These are phyloP conservation scores for Cheirogaleus medius DNA, from an alignment of 2,113 vertebrate genomes.

Conservation along the genomic window DNA sequence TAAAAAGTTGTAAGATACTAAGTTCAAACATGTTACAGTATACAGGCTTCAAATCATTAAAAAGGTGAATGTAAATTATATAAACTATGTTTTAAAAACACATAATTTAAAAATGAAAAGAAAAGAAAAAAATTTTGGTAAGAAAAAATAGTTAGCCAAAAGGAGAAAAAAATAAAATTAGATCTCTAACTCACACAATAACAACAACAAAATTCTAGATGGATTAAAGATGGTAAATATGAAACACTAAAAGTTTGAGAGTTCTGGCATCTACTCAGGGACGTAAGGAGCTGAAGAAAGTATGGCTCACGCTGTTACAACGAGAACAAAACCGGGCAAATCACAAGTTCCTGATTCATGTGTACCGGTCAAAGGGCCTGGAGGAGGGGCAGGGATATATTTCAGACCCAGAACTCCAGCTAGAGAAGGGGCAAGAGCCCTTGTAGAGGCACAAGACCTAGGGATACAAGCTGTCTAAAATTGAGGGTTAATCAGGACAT, in stretches of 20 bases:
- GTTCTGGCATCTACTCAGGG: neutral
- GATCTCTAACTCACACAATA: neutral
- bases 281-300: neutral
- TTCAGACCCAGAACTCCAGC: neutral
- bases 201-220: neutral
- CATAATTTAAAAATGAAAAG: neutral
- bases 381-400: too few relatives aligned
- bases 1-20: neutral
- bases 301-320: neutral
- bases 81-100: neutral
- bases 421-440: too few relatives aligned
- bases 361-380: neutral
- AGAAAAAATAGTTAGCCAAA: neutral
- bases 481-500: too few relatives aligned
- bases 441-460: too few relatives aligned
- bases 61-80: neutral
- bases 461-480: accelerated
- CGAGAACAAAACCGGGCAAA: accelerated
- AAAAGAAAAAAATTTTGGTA: neutral
- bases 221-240: neutral
- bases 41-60: neutral
- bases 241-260: neutral
- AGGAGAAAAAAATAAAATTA: neutral
- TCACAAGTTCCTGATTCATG: neutral
- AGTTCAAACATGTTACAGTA: neutral